Base-by-base conservation (phyloP, 2,888 invertebrate species). In the Glyphotaelius pellucidus region DNA sequence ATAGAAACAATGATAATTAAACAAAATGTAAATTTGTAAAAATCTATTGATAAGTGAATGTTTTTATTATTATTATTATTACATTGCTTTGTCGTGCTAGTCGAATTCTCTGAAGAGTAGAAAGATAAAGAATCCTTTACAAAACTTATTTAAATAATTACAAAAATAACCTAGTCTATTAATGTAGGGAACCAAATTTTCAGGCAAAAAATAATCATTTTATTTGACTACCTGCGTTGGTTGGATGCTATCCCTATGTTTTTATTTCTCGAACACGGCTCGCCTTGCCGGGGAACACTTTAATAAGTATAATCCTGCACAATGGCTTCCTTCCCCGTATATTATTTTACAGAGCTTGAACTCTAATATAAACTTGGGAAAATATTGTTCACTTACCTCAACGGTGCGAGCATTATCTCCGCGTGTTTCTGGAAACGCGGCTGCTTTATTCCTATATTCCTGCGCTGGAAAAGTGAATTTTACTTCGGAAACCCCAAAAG, bases 301-400 rank as follows among this genome's bases (percentile, higher is more conserved):
- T 35, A n/a, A 89, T 89, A 80, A 89, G 80, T 79, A 35, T 79
- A 89, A 89, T 89, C 80, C 32, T 30, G 35, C 79, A 79, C 88
- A 79, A 89, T 89, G 35, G 67, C 88, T 89, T 89, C 67, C 67
- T 67, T 79, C 79, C 88, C 32, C 79, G 67, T 32, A 79, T 89
- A 89, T 89, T 89, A 89, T 89, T 89, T 89, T 89, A 89, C 80
- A 89, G 32, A 89, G 88, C 79, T 89, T 89, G 79, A 67, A 80
- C 88, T 80, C 67, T 32, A 32, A 32, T 79, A 89, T 42, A 88
- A 89, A 89, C 38, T 89, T 89, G 88, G 67, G 30, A 87, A 47
- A 87, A 87, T 87, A 52, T 87, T 52, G 87, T 47, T 30, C 30
- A 87, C 47, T 52, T 87, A 30, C 47, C 87, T 87, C 87, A 52